Base-by-base conservation (phyloP, 2,113 vertebrate species). In the Hippoglossus stenolepis region DNA sequence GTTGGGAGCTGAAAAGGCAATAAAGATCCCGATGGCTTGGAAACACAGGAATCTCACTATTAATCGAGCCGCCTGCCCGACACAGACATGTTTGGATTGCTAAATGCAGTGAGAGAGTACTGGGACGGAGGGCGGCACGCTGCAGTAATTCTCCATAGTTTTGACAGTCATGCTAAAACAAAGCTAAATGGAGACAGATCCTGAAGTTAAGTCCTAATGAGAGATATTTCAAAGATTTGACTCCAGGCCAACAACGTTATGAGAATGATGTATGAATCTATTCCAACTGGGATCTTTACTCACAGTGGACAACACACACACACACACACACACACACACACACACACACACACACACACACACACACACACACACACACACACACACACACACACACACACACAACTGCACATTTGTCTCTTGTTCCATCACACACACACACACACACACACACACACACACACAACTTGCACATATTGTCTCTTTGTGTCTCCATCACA, bases 171-270 rank as follows among this genome's bases (percentile, higher is more conserved):
- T 61, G 76, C 45, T 54, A 77, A 91, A 85, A 84, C 73, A 59
- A 83, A 70, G 87, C 76, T 83, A 83, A 88, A 88, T 82, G 79
- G 79, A 85, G 89, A 89, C 77, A 57, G 83, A 83, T 84, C 87
- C 83, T 62, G 72, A 77, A 74, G 84, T 90, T 88, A 87, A 82
- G 87, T 73, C 73, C 78, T 87, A 88, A 91, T 83, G 60, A 73
- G 65, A 85, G 77, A 86, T 73, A 70, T 78, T 63, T 84, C 40
- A 74, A 61, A 82, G 74, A 84, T 82, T 77, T 90, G 89, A 90
- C 68, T 89, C 64, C 0, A 62, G 80, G 88, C 89, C 87, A 90
- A 78, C 65, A 62, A 58, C 58, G 78, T 89, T 90, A 86, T 73
- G 18, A 61, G 77, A 60, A 77, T 87, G 88, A 91, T 87, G 15